Conservation (phyloP, 2,797 vertebrate genomes). For the Dendrocincla tyrannina region DNA sequence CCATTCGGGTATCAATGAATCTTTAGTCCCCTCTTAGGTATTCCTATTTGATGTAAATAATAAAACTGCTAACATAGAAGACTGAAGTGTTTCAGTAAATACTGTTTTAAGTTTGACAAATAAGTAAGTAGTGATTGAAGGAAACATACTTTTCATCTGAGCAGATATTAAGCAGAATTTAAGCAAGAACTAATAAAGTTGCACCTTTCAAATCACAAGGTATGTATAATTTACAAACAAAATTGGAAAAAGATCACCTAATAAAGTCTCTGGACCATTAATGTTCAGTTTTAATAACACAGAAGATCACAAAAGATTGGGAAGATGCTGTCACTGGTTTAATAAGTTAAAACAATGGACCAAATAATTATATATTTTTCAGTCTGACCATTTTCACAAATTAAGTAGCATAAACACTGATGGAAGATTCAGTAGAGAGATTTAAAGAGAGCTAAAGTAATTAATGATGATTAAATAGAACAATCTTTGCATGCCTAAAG, state of each 20-base stretch:
- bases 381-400: neutral
- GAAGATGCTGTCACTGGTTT: neutral
- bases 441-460: neutral
- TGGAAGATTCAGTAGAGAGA: neutral
- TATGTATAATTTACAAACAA: neutral
- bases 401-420: neutral
- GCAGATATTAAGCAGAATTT: neutral
- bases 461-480: neutral
- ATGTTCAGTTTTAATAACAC: neutral
- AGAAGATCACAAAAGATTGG: neutral
- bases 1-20: neutral
- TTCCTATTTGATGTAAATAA: neutral
- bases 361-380: neutral
- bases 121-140: neutral
- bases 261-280: neutral
- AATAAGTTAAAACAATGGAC: neutral
- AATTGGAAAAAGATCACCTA: neutral
- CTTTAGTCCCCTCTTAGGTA: neutral
- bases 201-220: neutral
- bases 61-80: neutral
- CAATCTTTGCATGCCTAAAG: neutral
- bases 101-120: neutral
- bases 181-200: neutral
- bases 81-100: neutral
- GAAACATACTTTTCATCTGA: neutral